These are phyloP conservation scores for Setophaga petechia DNA, from an alignment of 2,113 vertebrate genomes.

Conservation along the genomic window DNA sequence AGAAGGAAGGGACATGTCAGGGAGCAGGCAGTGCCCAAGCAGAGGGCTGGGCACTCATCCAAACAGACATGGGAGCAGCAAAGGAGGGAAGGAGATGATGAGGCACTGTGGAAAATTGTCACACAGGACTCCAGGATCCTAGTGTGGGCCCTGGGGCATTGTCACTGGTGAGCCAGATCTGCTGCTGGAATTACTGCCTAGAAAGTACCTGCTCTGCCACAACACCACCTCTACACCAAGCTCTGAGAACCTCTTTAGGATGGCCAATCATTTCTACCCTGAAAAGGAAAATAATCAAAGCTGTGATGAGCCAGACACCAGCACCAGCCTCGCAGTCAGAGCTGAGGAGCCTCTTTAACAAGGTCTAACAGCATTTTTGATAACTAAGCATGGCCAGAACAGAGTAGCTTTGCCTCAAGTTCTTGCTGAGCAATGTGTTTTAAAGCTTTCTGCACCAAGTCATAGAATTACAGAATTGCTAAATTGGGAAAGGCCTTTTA, in stretches of 20 bases:
- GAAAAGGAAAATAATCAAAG: neutral
- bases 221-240: neutral
- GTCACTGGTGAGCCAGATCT: rapidly evolving
- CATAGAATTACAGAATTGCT: neutral
- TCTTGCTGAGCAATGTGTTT: neutral
- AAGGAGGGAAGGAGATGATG: neutral
- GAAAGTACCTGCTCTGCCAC: neutral
- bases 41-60: constrained; percentile 22
- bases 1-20: neutral
- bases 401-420: neutral
- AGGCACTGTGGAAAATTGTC: neutral
- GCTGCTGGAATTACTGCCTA: neutral
- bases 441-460: neutral
- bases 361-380: neutral
- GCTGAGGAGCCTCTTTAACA: neutral
- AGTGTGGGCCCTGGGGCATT: rapidly evolving
- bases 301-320: neutral
- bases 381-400: neutral
- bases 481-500: neutral
- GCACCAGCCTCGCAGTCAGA: neutral
- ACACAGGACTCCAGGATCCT: neutral
- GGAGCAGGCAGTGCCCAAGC: neutral
- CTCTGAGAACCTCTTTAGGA: neutral
- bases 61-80: neutral
- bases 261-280: neutral